Base-by-base conservation (phyloP, 2,888 invertebrate genomes). In the Ormyrus nitidulus region DNA sequence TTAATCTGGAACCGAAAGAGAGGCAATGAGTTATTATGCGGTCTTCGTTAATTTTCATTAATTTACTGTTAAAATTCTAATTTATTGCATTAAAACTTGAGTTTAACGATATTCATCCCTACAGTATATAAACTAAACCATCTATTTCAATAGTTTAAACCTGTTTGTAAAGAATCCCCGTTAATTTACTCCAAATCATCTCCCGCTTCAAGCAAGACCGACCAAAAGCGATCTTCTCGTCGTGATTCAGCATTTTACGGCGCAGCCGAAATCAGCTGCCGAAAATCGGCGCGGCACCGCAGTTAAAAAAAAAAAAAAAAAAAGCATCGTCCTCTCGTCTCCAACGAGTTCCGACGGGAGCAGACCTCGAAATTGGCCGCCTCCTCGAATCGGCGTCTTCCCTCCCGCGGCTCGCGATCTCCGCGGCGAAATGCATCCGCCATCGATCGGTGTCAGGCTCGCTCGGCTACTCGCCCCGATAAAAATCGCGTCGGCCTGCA, bases 231-330 rank as follows among this genome's bases (percentile, higher is more conserved):
- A 34, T 34, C 34, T 4, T 0, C 34, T 34, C 34, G 34, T 34
- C 34, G 34, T 34, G 34, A 34, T 34, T 34, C 34, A 34, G 34
- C 34, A 34, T 34, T 34, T 34, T 34, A 34, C 34, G 81, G 51
- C 34, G 77, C 81, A 90, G 95, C 93, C 85, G 94, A 93, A 91
- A 94, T 94, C 86, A 94, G 92, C 93, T 96, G 95, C 91, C 95
- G 95, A 91, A 96, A 94, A 93, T 96, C 96, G 96, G 96, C 96
- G 81, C 77, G 56, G 34, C 46, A 19, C 61, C 53, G 46, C 8
- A 54, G 49, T 53, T 3, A 10, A 53, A 34, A 19, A 53, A 66
- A 10, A 54, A 68, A 34, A 10, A 49, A 59, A 19, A 48, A 19
- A 11, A 6, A 13, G 34, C 5, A 6, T 6, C 3, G n/a, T 11